Evolutionary conservation across 2,113 vertebrate genomes (phyloP).

Genomic region (Redunca redunca): DNA sequence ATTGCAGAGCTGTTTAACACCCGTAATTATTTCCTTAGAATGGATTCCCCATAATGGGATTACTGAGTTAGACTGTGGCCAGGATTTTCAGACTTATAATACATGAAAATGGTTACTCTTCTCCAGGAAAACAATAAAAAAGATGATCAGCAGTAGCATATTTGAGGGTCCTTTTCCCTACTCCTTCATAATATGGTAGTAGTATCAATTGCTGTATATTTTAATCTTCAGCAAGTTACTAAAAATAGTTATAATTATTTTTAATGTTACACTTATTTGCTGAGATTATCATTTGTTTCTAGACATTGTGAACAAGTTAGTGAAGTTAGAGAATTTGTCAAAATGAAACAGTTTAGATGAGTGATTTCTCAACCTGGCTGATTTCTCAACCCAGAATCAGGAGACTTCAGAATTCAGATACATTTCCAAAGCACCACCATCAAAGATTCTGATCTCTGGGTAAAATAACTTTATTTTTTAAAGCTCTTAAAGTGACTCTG

Average conservation of each 20-base stretch:
- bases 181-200: not conserved
- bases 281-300: not conserved
- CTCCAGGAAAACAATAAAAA: not conserved
- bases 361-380: not conserved
- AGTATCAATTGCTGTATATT: not conserved
- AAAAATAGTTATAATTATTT: not conserved
- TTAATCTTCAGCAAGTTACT: not conserved
- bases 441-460: not conserved
- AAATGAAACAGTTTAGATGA: not conserved
- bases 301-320: not conserved
- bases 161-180: not conserved
- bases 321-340: not conserved
- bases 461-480: not conserved
- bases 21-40: not conserved
- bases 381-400: not conserved
- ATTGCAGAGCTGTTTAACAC: not conserved
- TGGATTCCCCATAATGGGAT: not conserved
- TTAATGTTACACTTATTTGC: not conserved
- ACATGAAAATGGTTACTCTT: not conserved
- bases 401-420: not conserved
- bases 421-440: not conserved
- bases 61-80: not conserved
- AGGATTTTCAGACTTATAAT: not conserved
- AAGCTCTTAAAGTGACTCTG: not conserved
- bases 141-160: not conserved